Conservation (phyloP, 2,888 invertebrate species). For the Thera obeliscata region DNA sequence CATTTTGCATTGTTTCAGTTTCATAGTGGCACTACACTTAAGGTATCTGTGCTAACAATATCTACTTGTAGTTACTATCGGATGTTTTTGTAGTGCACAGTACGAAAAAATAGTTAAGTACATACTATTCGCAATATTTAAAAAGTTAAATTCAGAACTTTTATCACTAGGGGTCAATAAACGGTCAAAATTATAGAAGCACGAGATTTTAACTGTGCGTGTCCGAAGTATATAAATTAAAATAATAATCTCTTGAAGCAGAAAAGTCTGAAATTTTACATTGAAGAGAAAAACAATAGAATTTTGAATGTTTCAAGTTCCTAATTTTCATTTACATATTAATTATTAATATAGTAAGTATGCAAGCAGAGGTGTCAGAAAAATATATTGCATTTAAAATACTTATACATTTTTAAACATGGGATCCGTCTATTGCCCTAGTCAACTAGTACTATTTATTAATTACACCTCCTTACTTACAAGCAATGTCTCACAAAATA, state of each 20-base stretch:
- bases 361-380: too few relatives aligned
- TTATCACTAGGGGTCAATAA: conserved; percentile 23
- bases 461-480: too few relatives aligned
- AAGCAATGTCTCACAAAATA: too few relatives aligned
- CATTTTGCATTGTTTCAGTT: conserved; percentile 46
- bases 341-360: too few relatives aligned
- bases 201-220: neutral
- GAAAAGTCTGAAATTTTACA: too few relatives aligned
- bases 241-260: too few relatives aligned
- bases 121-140: conserved; percentile 46
- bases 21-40: conserved; percentile 66
- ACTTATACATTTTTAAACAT: neutral
- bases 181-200: conserved; percentile 3
- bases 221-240: too few relatives aligned
- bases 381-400: neutral
- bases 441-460: conserved; percentile 1
- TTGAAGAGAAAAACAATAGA: too few relatives aligned
- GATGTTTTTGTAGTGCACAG: conserved; percentile 38
- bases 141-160: conserved; percentile 34
- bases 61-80: conserved; percentile 39
- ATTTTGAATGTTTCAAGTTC: too few relatives aligned
- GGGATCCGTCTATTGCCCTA: conserved; percentile 18
- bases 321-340: too few relatives aligned
- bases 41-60: conserved; percentile 41
- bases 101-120: conserved; percentile 51